Evolutionary conservation across 1,140 invertebrate genomes (phyloP).

Genomic region (Leucophenga varia): DNA sequence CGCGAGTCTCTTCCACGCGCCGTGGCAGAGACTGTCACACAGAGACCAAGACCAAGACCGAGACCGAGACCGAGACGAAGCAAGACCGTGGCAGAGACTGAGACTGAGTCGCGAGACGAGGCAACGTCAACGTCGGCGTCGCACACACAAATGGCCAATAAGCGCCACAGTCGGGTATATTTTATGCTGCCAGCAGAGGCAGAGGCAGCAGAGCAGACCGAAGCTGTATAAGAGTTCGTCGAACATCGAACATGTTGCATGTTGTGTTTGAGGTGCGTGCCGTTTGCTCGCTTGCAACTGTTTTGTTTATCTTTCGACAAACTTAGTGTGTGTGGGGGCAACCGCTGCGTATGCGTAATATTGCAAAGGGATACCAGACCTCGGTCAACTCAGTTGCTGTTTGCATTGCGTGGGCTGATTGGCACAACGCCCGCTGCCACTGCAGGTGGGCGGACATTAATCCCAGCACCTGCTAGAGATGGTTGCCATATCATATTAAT

Average conservation of each 20-base stretch:
- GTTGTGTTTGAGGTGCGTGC: slow-evolving; percentile 9
- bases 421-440: too few species aligned
- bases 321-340: too few species aligned
- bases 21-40: not conserved
- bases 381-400: too few species aligned
- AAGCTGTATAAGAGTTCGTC: not conserved
- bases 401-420: too few species aligned
- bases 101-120: not conserved
- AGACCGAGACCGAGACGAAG: not conserved
- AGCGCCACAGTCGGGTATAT: slow-evolving; percentile 33
- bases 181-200: slow-evolving; percentile 32
- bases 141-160: slow-evolving; percentile 45
- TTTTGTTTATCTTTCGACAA: slow-evolving; percentile 6
- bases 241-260: slow-evolving; percentile 22
- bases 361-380: not conserved
- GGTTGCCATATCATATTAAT: too few species aligned
- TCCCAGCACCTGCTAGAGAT: too few species aligned
- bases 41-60: too few species aligned
- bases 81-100: slow-evolving; percentile 1
- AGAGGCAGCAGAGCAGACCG: not conserved
- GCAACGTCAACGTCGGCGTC: slow-evolving; percentile 30
- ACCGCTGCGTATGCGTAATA: slow-evolving; percentile 25
- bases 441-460: too few species aligned
- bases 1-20: slow-evolving; percentile 13
- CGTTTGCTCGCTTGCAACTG: slow-evolving; percentile 2